Conservation (phyloP, 1,140 invertebrate species). For the Papilio dardanus region DNA sequence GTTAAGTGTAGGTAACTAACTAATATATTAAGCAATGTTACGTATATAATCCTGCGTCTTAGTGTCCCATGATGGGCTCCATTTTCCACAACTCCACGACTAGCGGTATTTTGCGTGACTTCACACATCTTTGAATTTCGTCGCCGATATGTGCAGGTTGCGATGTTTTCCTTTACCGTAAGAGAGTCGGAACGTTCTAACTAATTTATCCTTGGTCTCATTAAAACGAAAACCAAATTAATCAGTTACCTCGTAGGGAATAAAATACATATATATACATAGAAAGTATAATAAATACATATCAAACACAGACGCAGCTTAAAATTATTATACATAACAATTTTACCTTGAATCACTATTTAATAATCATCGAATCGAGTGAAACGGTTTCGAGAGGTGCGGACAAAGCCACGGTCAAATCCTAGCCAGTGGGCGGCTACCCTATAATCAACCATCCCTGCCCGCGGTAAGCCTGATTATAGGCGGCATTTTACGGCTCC, state of each 20-base stretch:
- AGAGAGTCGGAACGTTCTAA: too few species aligned
- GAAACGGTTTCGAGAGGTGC: slow-evolving; percentile 32
- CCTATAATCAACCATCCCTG: slow-evolving; percentile 62
- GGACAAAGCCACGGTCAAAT: slow-evolving; percentile 41
- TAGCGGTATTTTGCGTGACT: too few species aligned
- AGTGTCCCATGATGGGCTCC: too few species aligned
- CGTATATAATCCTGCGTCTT: background rate
- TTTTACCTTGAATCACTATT: background rate
- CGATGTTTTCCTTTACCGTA: too few species aligned
- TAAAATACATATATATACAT: background rate
- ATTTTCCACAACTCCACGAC: too few species aligned
- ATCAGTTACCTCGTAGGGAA: too few species aligned
- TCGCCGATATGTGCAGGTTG: too few species aligned
- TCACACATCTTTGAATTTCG: too few species aligned
- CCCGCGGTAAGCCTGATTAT: slow-evolving; percentile 62
- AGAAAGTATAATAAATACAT: background rate
- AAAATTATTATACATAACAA: background rate
- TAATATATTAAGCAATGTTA: background rate
- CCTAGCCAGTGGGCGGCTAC: slow-evolving; percentile 63
- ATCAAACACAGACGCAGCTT: background rate
- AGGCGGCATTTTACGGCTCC: slow-evolving; percentile 60
- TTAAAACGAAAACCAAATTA: too few species aligned
- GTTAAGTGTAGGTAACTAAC: background rate
- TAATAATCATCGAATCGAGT: slow-evolving; percentile 23
- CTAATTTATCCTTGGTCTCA: too few species aligned